These are phyloP conservation scores for Aromia moschata DNA, from an alignment of 2,888 invertebrate species.

Conservation along the genomic window DNA sequence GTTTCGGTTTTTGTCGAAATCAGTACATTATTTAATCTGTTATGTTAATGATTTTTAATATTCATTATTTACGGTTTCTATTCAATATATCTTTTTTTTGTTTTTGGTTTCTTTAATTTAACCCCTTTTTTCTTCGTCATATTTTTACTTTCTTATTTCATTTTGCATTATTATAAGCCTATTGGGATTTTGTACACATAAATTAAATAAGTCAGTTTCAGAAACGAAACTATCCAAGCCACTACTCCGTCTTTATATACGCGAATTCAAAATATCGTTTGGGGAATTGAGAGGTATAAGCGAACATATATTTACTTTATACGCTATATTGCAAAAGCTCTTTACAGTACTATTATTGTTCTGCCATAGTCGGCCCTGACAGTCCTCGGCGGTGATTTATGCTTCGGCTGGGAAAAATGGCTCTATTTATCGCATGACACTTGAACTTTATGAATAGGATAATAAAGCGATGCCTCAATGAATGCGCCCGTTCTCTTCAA, in stretches of 20 bases:
- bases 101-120: no score
- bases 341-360: slow-evolving; percentile 12
- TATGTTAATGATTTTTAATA: no score
- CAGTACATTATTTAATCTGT: no score
- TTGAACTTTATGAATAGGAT: slow-evolving; percentile 9
- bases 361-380: slow-evolving; percentile 1
- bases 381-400: slow-evolving; percentile 3
- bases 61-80: no score
- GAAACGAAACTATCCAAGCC: no score
- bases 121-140: no score
- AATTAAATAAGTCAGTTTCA: no score
- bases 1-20: no score
- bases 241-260: background rate
- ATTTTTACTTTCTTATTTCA: no score
- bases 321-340: slow-evolving; percentile 6
- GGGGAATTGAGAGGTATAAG: slow-evolving; percentile 1
- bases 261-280: background rate
- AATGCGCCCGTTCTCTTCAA: background rate
- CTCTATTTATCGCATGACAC: slow-evolving; percentile 7
- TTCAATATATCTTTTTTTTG: no score
- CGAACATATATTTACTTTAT: slow-evolving; percentile 6
- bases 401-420: background rate
- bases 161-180: no score
- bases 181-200: no score
- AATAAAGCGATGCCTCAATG: background rate